These are phyloP conservation scores for Xyliphius kryptos DNA, from an alignment of 2,113 vertebrate genomes.

Conservation along the genomic window DNA sequence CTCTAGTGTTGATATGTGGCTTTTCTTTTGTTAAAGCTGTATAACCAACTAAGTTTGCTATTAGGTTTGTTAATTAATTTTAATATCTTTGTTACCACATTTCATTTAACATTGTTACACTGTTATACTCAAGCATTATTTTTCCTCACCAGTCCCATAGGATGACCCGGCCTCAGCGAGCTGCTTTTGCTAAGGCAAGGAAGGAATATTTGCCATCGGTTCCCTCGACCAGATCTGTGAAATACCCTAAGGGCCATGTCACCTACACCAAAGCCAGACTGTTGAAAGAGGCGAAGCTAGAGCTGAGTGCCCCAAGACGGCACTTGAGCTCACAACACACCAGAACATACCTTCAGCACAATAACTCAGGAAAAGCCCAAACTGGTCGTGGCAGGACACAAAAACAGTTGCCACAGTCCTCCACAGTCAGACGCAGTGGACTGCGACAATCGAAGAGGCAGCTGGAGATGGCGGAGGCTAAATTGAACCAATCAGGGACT, in stretches of 20 bases:
- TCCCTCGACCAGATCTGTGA: conserved; percentile 86
- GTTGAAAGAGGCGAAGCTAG: conserved; percentile 86
- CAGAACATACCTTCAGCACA: conserved; percentile 66
- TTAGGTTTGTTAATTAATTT: no score
- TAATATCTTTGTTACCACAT: no score
- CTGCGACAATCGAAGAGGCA: conserved; percentile 81
- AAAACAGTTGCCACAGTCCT: conserved; percentile 79
- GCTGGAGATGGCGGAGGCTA: conserved; percentile 57
- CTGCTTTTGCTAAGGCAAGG: conserved; percentile 72
- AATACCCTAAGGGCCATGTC: conserved; percentile 82
- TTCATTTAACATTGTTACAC: no score
- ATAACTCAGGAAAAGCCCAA: conserved; percentile 88
- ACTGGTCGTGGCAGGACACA: conserved; percentile 88
- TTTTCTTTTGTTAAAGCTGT: no score
- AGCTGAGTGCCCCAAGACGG: conserved; percentile 74
- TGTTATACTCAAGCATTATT: background rate
- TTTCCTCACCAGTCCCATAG: conserved; percentile 66
- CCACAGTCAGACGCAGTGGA: conserved; percentile 70
- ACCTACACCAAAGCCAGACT: conserved; percentile 93
- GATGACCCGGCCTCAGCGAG: conserved; percentile 73
- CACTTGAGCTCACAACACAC: conserved; percentile 70
- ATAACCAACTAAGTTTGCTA: no score
- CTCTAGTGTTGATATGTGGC: no score
- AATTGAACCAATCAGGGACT: conserved; percentile 5
- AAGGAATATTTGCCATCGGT: conserved; percentile 77